Conservation (phyloP, 1,140 invertebrate species). For the Nephila pilipes region DNA sequence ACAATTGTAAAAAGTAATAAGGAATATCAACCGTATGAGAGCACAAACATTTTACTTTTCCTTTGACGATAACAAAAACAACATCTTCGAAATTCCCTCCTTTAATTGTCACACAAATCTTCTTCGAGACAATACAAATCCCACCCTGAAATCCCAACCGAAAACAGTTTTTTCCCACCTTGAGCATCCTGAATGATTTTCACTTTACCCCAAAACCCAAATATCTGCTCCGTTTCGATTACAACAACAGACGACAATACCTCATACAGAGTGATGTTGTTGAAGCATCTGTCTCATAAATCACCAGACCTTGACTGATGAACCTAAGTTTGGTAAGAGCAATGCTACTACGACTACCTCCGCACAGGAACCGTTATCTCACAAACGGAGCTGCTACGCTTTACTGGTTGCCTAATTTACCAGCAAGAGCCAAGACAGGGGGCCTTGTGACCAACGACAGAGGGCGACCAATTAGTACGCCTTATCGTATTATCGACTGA, state of each 20-base stretch:
- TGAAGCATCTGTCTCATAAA: not conserved
- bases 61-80: too few relatives aligned
- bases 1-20: too few relatives aligned
- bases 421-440: not conserved
- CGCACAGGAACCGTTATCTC: not conserved
- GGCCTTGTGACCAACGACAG: not conserved
- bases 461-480: not conserved
- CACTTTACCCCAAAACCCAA: slow-evolving; percentile 22
- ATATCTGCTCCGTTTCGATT: slow-evolving; percentile 25
- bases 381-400: not conserved
- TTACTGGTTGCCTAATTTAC: slow-evolving; percentile 4
- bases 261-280: not conserved
- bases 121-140: too few relatives aligned
- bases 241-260: not conserved
- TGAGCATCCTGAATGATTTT: not conserved
- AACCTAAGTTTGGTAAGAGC: not conserved
- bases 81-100: too few relatives aligned
- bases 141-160: too few relatives aligned
- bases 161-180: not conserved
- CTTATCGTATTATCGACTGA: slow-evolving; percentile 8
- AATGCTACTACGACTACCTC: not conserved
- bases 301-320: slow-evolving; percentile 33
- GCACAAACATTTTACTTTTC: too few relatives aligned
- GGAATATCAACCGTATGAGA: too few relatives aligned
- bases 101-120: too few relatives aligned